Evolutionary conservation across 2,888 invertebrate genomes (phyloP), one percentile per base, ranked within the genome.

Genomic region (Salticus scenicus): DNA sequence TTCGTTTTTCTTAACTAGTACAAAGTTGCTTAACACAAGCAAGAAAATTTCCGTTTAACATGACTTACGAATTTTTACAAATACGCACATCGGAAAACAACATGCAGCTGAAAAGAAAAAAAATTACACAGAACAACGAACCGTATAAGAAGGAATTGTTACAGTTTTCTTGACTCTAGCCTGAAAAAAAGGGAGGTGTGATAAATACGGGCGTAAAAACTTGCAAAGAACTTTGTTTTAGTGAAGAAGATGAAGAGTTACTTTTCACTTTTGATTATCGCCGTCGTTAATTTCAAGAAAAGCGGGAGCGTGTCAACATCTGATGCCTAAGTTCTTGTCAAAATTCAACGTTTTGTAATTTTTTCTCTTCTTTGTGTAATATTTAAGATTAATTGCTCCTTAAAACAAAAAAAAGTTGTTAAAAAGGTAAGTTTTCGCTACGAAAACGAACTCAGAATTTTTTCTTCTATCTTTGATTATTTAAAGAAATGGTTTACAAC

Each of bases 261-360:
- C 71, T 71, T 83, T 83, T 83, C 82, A 83, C 82, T 83, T 83
- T 83, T 83, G 82, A 83, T 83, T 83, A 83, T 76, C 76, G 28
- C 71, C 76, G 71, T 83, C 82, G 82, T 83, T 83, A 83, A 83
- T 83, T 83, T 76, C 76, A 30, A 66, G 51, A 83, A 83, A 83
- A 83, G 76, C 82, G 82, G 82, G 64, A 76, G 63, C 71, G 51
- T 76, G 82, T 83, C 82, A 83, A 72, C 82, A 83, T 76, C 82
- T 76, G 76, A 76, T 83, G 76, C 76, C 28, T 24, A 33, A 30
- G 69, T 76, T 75, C 82, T 82, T 82, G 76, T 76, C 76, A 76
- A 66, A 79, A 69, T 70, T 79, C 64, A 33, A 27, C 47, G 51
- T 27, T 66, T 73, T 75, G 70, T 82, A 71, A 71, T 76, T 75